Evolutionary conservation across 2,888 invertebrate species (phyloP).

Genomic region (Philereme vetulata): DNA sequence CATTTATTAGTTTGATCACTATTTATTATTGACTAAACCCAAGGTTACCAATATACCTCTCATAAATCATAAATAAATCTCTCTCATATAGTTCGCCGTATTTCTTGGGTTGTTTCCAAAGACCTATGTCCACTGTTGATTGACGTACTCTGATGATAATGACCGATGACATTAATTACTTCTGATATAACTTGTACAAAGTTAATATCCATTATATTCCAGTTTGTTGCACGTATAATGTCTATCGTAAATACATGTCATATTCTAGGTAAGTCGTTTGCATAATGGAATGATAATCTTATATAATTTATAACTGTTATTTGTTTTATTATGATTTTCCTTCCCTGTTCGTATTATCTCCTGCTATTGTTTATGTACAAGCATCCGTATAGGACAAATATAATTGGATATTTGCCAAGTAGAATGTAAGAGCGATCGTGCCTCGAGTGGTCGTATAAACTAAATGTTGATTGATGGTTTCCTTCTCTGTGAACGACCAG

Average conservation of each 20-base stretch:
- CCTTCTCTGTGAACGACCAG: conserved; percentile 61
- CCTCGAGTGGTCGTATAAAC: conserved; percentile 72
- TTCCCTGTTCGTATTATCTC: conserved; percentile 19
- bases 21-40: too few relatives aligned
- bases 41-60: too few relatives aligned
- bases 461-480: conserved; percentile 75
- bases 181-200: neutral
- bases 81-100: too few relatives aligned
- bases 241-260: conserved; percentile 10
- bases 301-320: conserved; percentile 15
- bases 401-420: conserved; percentile 72
- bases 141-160: too few relatives aligned
- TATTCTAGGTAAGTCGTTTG: conserved; percentile 11
- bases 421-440: conserved; percentile 70
- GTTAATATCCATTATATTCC: conserved; percentile 9
- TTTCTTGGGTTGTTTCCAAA: too few relatives aligned
- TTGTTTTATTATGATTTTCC: conserved; percentile 25
- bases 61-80: too few relatives aligned
- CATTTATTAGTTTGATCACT: too few relatives aligned
- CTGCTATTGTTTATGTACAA: conserved; percentile 24
- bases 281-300: conserved; percentile 22
- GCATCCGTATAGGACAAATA: conserved; percentile 37
- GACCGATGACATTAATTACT: neutral
- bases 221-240: conserved; percentile 12
- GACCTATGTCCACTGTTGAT: too few relatives aligned